These are phyloP conservation scores for Peromyscus nudipes DNA, from an alignment of 2,797 vertebrate species.

Conservation along the genomic window DNA sequence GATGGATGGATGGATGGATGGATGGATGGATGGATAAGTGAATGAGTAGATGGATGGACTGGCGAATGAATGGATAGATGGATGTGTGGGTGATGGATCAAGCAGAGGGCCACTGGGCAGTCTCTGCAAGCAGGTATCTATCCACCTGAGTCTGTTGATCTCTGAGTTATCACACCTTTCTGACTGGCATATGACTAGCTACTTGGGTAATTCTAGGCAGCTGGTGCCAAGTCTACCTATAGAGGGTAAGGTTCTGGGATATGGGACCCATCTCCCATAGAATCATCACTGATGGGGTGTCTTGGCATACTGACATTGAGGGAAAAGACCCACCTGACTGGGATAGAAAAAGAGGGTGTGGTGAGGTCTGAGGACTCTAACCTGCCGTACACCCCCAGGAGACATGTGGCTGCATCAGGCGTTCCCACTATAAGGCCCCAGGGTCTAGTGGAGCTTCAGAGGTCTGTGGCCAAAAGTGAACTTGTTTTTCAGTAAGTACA, in stretches of 20 bases:
- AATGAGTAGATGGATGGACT: background rate
- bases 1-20: background rate
- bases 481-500: background rate
- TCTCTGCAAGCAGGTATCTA: background rate
- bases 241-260: no score
- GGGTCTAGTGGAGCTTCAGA: no score
- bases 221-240: no score
- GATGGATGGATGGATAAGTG: background rate
- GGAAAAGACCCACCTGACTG: background rate
- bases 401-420: background rate
- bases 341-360: background rate
- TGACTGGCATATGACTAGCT: background rate
- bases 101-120: background rate
- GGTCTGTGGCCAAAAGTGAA: accelerated
- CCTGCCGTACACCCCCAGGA: background rate
- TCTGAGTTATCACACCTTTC: background rate
- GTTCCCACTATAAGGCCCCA: background rate
- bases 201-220: background rate
- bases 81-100: background rate
- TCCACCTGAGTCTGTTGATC: background rate
- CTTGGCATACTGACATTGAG: background rate
- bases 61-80: background rate
- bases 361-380: background rate
- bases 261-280: background rate
- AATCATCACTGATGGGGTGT: no score